phyloP scores from a whole-genome alignment of 2,888 invertebrate genomes.

The Pollenia amentaria region DNA sequence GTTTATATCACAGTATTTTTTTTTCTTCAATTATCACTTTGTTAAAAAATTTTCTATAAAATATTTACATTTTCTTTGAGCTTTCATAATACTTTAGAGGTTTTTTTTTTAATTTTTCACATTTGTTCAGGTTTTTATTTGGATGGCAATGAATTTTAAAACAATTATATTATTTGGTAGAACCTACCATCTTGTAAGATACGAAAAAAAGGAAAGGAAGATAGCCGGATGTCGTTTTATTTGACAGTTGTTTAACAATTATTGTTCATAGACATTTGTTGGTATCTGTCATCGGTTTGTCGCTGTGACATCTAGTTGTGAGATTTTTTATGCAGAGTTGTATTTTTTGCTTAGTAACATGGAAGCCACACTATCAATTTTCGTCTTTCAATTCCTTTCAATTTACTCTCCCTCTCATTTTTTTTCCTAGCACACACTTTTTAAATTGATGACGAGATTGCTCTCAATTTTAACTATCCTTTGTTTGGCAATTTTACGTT shows the following conservation, averaged over 20 bases:
- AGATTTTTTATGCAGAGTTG: constrained; percentile 19
- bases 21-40: neutral
- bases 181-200: constrained; percentile 85
- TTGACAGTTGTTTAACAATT: constrained; percentile 74
- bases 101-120: constrained; percentile 62
- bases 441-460: too few species aligned
- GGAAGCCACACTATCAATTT: too few species aligned
- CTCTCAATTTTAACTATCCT: too few species aligned
- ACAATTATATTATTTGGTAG: constrained; percentile 74
- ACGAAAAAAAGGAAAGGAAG: constrained; percentile 82
- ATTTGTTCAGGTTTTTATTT: constrained; percentile 68
- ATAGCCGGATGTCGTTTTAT: constrained; percentile 78
- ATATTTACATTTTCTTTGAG: constrained; percentile 59
- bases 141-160: constrained; percentile 80
- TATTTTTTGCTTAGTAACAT: neutral
- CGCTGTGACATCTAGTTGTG: constrained; percentile 28
- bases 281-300: neutral
- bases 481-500: too few species aligned
- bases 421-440: too few species aligned
- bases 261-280: constrained; percentile 62
- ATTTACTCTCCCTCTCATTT: too few species aligned
- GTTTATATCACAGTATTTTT: neutral
- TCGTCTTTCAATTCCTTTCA: too few species aligned
- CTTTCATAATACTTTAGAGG: neutral
- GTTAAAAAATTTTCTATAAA: constrained; percentile 21